phyloP scores from a whole-genome alignment of 2,888 invertebrate genomes.

The Leptinotarsa peninsularis region DNA sequence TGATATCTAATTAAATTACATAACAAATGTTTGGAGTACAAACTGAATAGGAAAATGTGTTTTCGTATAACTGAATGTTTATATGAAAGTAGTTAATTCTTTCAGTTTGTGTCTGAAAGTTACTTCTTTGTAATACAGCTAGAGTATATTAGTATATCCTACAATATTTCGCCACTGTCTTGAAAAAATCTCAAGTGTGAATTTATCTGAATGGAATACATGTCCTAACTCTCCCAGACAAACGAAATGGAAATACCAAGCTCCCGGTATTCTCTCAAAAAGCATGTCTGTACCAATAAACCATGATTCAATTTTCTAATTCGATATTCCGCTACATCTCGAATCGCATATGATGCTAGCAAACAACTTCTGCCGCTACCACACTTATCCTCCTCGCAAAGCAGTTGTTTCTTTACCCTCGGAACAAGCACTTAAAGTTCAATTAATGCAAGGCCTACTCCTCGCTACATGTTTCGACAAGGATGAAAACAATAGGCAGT shows the following conservation, averaged over 20 bases:
- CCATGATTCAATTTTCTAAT: not conserved
- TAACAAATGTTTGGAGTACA: too few species aligned
- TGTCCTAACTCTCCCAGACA: not conserved
- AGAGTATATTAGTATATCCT: too few species aligned
- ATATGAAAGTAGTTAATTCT: too few species aligned
- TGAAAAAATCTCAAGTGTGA: too few species aligned
- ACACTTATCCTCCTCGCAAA: not conserved
- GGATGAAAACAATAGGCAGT: not conserved
- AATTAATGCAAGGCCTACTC: slow-evolving; percentile 4
- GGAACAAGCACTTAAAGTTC: not conserved
- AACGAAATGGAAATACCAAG: not conserved
- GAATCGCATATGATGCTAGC: not conserved
- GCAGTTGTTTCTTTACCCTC: not conserved
- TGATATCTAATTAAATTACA: too few species aligned
- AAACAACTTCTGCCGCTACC: not conserved
- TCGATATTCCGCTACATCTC: not conserved
- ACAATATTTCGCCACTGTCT: too few species aligned
- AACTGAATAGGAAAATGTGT: too few species aligned
- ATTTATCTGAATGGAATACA: too few species aligned
- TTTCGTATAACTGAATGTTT: too few species aligned
- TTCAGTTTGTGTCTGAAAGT: too few species aligned
- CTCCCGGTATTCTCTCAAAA: not conserved
- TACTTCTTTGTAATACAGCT: too few species aligned
- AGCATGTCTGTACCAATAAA: not conserved
- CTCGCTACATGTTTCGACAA: not conserved